These are phyloP conservation scores for Heterotis niloticus DNA, from an alignment of 2,113 vertebrate genomes.

Conservation along the genomic window DNA sequence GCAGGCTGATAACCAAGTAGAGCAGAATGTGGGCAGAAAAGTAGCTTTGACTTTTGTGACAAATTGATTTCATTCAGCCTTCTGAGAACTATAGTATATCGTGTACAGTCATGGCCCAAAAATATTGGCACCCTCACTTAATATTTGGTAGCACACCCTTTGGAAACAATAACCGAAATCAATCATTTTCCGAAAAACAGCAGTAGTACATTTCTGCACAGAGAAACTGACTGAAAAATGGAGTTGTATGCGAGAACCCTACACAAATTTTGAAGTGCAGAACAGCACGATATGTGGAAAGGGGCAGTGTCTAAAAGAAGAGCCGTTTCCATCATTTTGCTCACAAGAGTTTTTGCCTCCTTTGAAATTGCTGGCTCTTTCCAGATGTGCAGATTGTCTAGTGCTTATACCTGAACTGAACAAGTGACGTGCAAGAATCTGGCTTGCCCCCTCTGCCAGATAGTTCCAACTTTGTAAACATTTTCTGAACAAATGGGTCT, in stretches of 20 bases:
- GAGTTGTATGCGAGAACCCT: neutral
- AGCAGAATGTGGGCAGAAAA: no score
- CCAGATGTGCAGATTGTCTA: slow-evolving; percentile 13
- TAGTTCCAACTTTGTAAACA: slow-evolving; percentile 22
- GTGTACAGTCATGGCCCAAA: no score
- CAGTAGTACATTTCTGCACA: neutral
- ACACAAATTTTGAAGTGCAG: neutral
- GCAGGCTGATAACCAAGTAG: no score
- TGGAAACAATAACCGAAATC: no score
- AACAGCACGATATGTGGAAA: neutral
- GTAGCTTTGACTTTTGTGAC: no score
- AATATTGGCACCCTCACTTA: no score
- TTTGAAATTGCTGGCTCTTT: slow-evolving; percentile 7
- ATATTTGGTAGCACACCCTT: no score
- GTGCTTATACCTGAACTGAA: neutral
- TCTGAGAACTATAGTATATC: neutral
- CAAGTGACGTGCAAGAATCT: slow-evolving; percentile 9
- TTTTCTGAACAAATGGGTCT: no score
- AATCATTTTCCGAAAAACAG: no score
- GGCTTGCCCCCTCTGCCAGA: slow-evolving; percentile 27
- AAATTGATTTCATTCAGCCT: no score
- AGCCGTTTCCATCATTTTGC: neutral
- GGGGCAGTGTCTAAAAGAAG: slow-evolving; percentile 14
- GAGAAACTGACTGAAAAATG: neutral
- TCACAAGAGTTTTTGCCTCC: slow-evolving; percentile 17